Base-by-base conservation (phyloP, 2,888 invertebrate genomes). In the Macaria liturata region DNA sequence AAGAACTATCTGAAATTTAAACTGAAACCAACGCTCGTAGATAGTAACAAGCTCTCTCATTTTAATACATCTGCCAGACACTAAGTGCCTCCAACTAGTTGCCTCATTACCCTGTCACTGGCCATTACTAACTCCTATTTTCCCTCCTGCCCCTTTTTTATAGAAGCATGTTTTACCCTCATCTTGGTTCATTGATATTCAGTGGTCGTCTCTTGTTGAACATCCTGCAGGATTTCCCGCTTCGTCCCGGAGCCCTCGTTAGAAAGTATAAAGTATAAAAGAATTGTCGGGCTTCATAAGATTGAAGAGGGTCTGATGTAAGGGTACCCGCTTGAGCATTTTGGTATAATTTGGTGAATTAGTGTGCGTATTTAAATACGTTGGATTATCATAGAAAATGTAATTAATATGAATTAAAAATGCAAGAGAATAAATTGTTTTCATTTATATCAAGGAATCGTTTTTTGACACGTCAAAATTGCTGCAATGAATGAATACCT, bases 141-240 rank as follows among this genome's bases (percentile, higher is more conserved):
- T 49, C 47, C 48, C 20, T 20, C 9, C 7, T 37, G 1, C 7
- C 7, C 34, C 7, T 37, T 37, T 37, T 37, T 4, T 37, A 37
- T 6, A 37, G 34, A 37, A 37, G 34, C 34, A 7, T 37, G 40
- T 43, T 70, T 78, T 43, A 9, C 20, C 9, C 32, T 37, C 43
- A 34, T n/a, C 31, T 61, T 53, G 49, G 49, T 69, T 78, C 71
- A 78, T 78, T 78, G 71, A 72, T 67, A 78, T 78, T 77, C 78
- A 64, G 57, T 45, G 52, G 60, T 51, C 62, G 64, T 20, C 9
- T 51, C 51, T 58, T 59, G 55, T 49, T 59, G 61, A 55, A 60
- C 62, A 59, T 61, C 70, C 59, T 68, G 47, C 55, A 61, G 64
- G 68, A 70, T 75, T 80, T 77, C 71, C 77, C 74, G 71, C 72